phyloP scores from a whole-genome alignment of 2,113 vertebrate genomes.

The Pelusios castaneus region DNA sequence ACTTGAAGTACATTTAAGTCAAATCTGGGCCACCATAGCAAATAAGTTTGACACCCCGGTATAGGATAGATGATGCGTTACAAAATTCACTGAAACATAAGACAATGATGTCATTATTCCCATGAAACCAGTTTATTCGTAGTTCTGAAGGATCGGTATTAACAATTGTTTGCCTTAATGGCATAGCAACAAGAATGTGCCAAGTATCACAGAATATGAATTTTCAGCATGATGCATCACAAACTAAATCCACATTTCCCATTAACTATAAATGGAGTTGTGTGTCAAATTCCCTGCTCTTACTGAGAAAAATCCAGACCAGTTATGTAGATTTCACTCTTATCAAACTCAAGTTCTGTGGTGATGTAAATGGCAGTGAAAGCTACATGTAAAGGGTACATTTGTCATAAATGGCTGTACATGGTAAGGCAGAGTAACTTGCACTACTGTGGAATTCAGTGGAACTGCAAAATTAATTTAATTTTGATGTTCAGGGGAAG shows the following conservation, averaged over 20 bases:
- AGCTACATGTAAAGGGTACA: constrained; percentile 36
- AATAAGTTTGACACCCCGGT: too few relatives aligned
- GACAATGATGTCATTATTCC: neutral
- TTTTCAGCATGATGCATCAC: neutral
- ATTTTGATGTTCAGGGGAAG: constrained; percentile 51
- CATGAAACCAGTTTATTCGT: constrained; percentile 14
- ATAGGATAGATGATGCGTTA: neutral
- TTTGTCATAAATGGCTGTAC: constrained; percentile 51
- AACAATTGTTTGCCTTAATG: constrained; percentile 11
- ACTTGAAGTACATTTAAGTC: too few relatives aligned
- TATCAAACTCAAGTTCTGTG: constrained; percentile 3
- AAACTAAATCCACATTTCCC: constrained; percentile 9
- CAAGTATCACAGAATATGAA: neutral
- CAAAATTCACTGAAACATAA: neutral
- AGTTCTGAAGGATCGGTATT: neutral
- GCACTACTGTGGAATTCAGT: constrained; percentile 47
- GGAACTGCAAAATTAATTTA: constrained; percentile 55
- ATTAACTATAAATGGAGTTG: neutral
- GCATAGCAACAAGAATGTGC: neutral
- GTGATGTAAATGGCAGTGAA: neutral
- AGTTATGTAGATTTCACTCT: constrained; percentile 15
- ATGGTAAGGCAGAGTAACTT: constrained; percentile 62
- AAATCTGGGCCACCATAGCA: too few relatives aligned
- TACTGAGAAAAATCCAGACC: neutral
- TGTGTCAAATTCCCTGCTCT: neutral